These are phyloP conservation scores for Macaca nemestrina DNA, from an alignment of 2,113 vertebrate genomes.

Conservation along the genomic window DNA sequence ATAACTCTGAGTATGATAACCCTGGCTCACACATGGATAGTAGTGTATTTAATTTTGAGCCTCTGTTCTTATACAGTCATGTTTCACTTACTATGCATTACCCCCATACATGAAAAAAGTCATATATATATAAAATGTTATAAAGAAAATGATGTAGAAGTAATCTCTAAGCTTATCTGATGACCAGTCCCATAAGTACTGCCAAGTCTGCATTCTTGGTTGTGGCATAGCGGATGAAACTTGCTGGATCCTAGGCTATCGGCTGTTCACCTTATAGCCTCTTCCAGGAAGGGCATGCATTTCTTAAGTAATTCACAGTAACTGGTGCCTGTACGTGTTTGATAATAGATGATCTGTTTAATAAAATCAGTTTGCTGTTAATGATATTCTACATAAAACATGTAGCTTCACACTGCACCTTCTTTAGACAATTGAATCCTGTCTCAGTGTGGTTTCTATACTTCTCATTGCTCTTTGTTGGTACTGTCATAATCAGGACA, in stretches of 20 bases:
- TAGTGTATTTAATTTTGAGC: neutral
- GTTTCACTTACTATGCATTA: neutral
- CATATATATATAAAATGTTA: neutral
- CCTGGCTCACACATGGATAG: neutral
- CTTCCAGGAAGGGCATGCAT: neutral
- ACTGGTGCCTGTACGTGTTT: neutral
- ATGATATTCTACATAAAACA: neutral
- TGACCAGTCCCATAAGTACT: neutral
- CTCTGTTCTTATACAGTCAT: neutral
- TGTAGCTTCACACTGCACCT: neutral
- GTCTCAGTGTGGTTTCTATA: neutral
- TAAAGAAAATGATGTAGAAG: neutral
- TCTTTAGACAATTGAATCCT: neutral
- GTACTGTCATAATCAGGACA: neutral
- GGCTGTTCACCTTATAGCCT: neutral
- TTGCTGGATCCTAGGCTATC: neutral
- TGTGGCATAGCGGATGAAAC: neutral
- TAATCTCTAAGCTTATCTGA: neutral
- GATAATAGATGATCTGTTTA: neutral
- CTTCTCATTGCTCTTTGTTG: neutral
- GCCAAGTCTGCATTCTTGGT: neutral
- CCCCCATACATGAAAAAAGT: neutral
- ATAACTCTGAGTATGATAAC: fast-evolving
- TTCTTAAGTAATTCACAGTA: neutral
- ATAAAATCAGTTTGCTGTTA: neutral